Conservation (phyloP, 2,797 vertebrate species). For the Monodelphis domestica region DNA sequence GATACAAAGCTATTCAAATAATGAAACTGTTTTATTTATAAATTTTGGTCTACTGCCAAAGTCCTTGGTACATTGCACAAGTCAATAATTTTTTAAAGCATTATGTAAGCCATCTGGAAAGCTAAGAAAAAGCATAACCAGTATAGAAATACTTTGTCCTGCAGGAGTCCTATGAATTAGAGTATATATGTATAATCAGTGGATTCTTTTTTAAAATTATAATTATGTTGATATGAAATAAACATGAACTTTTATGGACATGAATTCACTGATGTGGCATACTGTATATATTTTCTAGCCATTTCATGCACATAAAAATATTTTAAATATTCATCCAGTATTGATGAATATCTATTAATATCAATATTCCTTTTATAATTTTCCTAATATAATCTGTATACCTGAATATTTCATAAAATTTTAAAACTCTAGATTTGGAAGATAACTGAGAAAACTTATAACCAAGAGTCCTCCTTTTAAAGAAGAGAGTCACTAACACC, state of each 20-base stretch:
- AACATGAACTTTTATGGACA: conserved; percentile 37
- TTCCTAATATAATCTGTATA: neutral
- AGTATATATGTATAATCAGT: conserved; percentile 38
- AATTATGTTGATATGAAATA: conserved; percentile 21
- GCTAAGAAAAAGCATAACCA: conserved; percentile 40
- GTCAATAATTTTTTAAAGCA: conserved; percentile 48
- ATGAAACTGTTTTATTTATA: neutral
- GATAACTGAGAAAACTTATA: neutral
- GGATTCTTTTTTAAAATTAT: conserved; percentile 61
- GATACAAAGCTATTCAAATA: neutral
- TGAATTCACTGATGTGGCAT: conserved; percentile 67
- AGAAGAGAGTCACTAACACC: neutral
- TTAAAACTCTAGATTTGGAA: neutral
- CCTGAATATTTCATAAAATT: conserved; percentile 9
- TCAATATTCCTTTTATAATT: conserved; percentile 32
- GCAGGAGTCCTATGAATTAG: conserved; percentile 38
- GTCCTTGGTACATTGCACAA: neutral
- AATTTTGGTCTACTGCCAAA: neutral
- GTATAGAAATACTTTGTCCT: conserved; percentile 30
- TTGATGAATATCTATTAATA: conserved; percentile 65
- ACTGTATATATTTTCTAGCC: conserved; percentile 57
- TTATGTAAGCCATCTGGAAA: conserved; percentile 31
- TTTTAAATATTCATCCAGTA: conserved; percentile 52
- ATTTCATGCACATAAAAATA: conserved; percentile 50
- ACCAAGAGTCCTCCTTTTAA: neutral